Evolutionary conservation across 2,797 vertebrate species (phyloP).

Genomic region (Anabacerthia variegaticeps): DNA sequence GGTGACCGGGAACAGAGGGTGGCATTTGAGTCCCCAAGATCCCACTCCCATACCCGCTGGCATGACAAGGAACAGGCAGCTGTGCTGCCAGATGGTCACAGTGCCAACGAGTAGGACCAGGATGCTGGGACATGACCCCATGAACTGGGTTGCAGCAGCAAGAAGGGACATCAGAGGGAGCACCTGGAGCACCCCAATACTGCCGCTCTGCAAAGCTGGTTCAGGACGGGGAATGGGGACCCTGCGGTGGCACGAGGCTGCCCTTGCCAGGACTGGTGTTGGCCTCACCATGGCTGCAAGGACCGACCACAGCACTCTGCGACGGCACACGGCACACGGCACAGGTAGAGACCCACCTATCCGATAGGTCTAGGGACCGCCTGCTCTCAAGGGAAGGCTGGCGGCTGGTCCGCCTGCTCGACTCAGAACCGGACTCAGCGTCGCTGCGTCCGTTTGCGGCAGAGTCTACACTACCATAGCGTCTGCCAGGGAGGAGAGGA

Average conservation of each 20-base stretch:
- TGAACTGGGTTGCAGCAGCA: not conserved
- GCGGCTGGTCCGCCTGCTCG: conserved; percentile 90
- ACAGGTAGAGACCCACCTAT: conserved; percentile 85
- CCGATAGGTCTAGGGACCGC: conserved; percentile 86
- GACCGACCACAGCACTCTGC: conserved; percentile 59
- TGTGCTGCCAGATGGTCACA: rapidly evolving
- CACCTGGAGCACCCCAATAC: not conserved
- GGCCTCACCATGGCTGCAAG: conserved; percentile 64
- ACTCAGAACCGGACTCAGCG: conserved; percentile 93
- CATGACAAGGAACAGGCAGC: not conserved
- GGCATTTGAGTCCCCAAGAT: not conserved
- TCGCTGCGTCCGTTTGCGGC: conserved; percentile 92
- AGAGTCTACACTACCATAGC: conserved; percentile 93
- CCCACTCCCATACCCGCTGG: not conserved
- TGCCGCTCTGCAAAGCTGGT: not conserved
- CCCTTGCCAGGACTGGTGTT: conserved; percentile 47
- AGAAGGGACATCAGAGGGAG: not conserved
- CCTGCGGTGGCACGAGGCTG: not conserved
- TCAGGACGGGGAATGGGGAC: not conserved
- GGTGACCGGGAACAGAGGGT: not conserved
- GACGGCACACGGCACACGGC: conserved; percentile 57
- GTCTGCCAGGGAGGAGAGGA: conserved; percentile 86
- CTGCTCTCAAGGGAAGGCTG: conserved; percentile 95
- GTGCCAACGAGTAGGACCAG: rapidly evolving
- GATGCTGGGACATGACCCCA: not conserved